A percentile compares a stretch with the other conserved stretches of the same genome.
phyloP scores from a whole-genome alignment of 1,140 invertebrate species.

The Theocolax elegans region DNA sequence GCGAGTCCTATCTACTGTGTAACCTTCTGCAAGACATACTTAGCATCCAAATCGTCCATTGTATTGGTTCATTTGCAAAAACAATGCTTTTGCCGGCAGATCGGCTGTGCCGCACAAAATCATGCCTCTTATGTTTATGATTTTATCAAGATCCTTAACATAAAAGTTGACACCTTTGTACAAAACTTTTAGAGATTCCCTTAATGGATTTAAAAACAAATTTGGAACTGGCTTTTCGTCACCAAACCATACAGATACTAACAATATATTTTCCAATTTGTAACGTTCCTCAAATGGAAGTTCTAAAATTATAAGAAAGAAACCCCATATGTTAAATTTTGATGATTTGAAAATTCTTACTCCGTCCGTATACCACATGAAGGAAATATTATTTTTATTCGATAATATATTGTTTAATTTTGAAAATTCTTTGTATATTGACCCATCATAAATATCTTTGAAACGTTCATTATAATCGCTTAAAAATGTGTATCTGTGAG shows the following conservation, averaged over 20 bases:
- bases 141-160: neutral
- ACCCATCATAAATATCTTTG: conserved; percentile 9
- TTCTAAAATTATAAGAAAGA: conserved; percentile 32
- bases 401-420: neutral
- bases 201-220: neutral
- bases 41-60: conserved; percentile 18
- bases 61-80: conserved; percentile 12
- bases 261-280: conserved; percentile 31
- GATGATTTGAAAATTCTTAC: conserved; percentile 10
- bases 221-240: conserved; percentile 29
- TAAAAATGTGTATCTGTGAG: neutral
- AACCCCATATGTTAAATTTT: conserved; percentile 17
- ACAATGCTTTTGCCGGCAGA: conserved; percentile 3
- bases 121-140: neutral
- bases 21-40: neutral
- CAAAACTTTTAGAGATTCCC: neutral
- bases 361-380: conserved; percentile 15
- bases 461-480: neutral
- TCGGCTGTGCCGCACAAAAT: neutral
- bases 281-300: conserved; percentile 36
- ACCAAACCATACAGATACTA: conserved; percentile 29
- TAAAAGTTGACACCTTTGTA: neutral
- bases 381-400: neutral
- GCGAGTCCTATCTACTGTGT: neutral
- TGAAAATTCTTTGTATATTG: conserved; percentile 8